Evolutionary conservation across 1,140 invertebrate genomes (phyloP).

Genomic region (Centruroides vittatus): DNA sequence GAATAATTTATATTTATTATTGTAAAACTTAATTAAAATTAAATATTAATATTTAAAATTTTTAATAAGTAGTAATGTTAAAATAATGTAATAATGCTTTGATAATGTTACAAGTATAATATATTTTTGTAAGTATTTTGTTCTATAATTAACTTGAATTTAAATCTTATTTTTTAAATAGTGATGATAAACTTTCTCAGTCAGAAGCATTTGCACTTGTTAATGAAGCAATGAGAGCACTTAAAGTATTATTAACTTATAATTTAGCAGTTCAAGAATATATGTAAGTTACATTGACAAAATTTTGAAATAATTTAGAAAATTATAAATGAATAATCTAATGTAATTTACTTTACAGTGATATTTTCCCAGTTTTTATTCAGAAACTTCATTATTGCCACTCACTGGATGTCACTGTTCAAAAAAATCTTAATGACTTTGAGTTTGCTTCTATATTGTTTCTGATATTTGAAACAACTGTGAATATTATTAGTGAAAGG

Average conservation of each 20-base stretch:
- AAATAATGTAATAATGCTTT: no score
- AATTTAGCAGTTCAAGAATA: constrained; percentile 27
- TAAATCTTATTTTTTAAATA: constrained; percentile 15
- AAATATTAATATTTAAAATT: no score
- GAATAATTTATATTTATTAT: no score
- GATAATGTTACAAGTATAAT: no score
- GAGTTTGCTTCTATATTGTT: constrained; percentile 26
- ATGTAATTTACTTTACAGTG: constrained; percentile 21
- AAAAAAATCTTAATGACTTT: constrained; percentile 16
- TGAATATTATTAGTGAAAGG: constrained; percentile 15
- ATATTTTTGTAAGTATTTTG: no score
- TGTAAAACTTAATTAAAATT: no score
- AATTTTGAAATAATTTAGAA: background rate
- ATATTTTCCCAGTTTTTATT: constrained; percentile 27
- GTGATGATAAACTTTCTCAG: constrained; percentile 23
- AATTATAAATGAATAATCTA: background rate
- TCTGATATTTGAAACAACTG: constrained; percentile 21
- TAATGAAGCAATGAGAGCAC: constrained; percentile 30
- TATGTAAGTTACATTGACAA: constrained; percentile 15
- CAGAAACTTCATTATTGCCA: constrained; percentile 21
- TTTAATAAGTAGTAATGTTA: no score
- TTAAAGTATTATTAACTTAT: constrained; percentile 32
- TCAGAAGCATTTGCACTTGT: constrained; percentile 26
- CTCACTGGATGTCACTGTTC: constrained; percentile 10
- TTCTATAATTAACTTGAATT: no score